These are phyloP conservation scores for Austrofundulus limnaeus DNA, from an alignment of 2,113 vertebrate species.

Conservation along the genomic window DNA sequence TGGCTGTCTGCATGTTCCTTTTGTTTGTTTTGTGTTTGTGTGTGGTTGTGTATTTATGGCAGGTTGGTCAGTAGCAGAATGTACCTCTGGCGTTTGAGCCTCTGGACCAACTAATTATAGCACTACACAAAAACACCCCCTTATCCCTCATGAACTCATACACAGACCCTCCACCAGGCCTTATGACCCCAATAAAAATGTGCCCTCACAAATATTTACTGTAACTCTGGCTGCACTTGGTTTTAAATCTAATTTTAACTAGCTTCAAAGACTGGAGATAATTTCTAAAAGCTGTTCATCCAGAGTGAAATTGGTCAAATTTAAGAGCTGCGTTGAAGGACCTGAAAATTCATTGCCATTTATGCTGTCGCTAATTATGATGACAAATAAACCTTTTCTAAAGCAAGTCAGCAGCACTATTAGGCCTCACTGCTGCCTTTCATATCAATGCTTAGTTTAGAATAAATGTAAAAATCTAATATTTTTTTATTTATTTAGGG, in stretches of 20 bases:
- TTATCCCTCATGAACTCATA: not conserved
- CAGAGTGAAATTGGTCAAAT: not conserved
- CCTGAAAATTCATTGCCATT: not conserved
- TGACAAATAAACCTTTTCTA: not conserved
- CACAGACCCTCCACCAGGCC: constrained; percentile 1
- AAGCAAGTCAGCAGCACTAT: not conserved
- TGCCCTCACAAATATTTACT: constrained; percentile 24
- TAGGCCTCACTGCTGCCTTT: not conserved
- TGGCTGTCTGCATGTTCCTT: constrained; percentile 34
- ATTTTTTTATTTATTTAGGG: too few relatives aligned
- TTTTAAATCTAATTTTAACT: constrained; percentile 8
- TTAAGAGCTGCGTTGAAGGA: not conserved
- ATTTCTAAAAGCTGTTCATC: not conserved
- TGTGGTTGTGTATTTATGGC: constrained; percentile 45
- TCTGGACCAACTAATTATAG: constrained; percentile 45
- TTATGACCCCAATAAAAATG: constrained; percentile 17
- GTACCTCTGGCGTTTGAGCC: constrained; percentile 24
- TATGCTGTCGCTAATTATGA: constrained; percentile 4
- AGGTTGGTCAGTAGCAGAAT: constrained; percentile 47
- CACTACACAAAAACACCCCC: constrained; percentile 16
- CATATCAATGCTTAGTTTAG: not conserved
- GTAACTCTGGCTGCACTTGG: not conserved
- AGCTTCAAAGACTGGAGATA: not conserved
- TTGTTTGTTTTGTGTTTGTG: constrained; percentile 30
- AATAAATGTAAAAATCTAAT: not conserved